phyloP scores from a whole-genome alignment of 2,113 vertebrate genomes.

The Oncorhynchus nerka region DNA sequence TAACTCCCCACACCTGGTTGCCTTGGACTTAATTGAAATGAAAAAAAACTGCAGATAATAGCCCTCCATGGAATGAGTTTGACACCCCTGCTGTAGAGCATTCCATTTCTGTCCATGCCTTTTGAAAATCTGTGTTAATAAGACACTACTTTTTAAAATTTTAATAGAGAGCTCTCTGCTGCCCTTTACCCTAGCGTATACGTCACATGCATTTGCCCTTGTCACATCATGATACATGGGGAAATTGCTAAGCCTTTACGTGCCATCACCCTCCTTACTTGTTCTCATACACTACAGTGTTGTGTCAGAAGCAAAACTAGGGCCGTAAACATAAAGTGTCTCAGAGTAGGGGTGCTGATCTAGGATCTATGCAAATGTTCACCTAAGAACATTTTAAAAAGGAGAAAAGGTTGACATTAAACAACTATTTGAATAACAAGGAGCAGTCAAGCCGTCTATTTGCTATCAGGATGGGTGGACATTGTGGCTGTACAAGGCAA shows the following conservation, averaged over 20 bases:
- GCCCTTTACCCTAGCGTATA: background rate
- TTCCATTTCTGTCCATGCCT: background rate
- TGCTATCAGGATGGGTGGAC: conserved; percentile 36
- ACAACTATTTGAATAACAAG: conserved; percentile 57
- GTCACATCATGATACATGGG: background rate
- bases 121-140: background rate
- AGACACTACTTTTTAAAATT: background rate
- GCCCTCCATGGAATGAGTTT: too few relatives aligned
- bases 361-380: conserved; percentile 37
- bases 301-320: background rate
- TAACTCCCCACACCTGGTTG: too few relatives aligned
- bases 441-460: conserved; percentile 38
- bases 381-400: conserved; percentile 50
- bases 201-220: conserved; percentile 3
- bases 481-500: conserved; percentile 30
- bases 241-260: conserved; percentile 9
- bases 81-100: background rate
- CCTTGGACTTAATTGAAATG: too few relatives aligned
- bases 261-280: background rate
- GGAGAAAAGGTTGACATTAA: conserved; percentile 59
- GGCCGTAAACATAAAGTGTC: too few relatives aligned
- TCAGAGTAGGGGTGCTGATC: too few relatives aligned
- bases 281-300: background rate
- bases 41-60: too few relatives aligned
- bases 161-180: background rate